Evolutionary conservation across 2,797 vertebrate genomes (phyloP).

Genomic region (Gastrophryne carolinensis): DNA sequence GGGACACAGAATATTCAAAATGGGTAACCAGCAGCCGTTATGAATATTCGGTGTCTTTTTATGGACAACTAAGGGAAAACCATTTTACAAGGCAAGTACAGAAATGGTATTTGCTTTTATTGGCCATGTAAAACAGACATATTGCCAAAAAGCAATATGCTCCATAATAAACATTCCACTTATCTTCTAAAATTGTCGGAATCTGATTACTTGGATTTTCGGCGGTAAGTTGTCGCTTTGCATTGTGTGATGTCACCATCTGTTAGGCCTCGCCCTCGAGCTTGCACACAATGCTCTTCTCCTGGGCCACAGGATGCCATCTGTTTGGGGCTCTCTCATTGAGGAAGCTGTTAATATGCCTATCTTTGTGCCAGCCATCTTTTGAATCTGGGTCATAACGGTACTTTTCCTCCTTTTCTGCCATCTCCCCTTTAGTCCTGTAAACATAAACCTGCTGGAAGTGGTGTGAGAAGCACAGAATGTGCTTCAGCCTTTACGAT

Average conservation of each 20-base stretch:
- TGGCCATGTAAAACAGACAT: too few relatives aligned
- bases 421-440: neutral
- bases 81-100: too few relatives aligned
- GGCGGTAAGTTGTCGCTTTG: too few relatives aligned
- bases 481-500: neutral
- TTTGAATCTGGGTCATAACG: conserved; percentile 27
- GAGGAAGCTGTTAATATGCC: conserved; percentile 7
- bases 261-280: neutral
- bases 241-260: conserved; percentile 44
- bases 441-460: neutral
- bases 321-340: neutral
- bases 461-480: neutral
- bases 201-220: too few relatives aligned
- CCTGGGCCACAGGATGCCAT: conserved; percentile 4
- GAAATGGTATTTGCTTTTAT: too few relatives aligned
- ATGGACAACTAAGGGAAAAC: too few relatives aligned
- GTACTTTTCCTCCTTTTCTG: neutral
- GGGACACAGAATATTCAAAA: too few relatives aligned
- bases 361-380: neutral
- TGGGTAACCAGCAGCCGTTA: too few relatives aligned
- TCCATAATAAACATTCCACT: too few relatives aligned
- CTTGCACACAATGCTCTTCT: conserved; percentile 7
- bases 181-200: too few relatives aligned
- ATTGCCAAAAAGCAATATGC: too few relatives aligned
- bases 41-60: too few relatives aligned